A percentile compares a stretch with the other conserved stretches of the same genome.
phyloP scores from a whole-genome alignment of 2,888 invertebrate genomes.

The Amiota minor region DNA sequence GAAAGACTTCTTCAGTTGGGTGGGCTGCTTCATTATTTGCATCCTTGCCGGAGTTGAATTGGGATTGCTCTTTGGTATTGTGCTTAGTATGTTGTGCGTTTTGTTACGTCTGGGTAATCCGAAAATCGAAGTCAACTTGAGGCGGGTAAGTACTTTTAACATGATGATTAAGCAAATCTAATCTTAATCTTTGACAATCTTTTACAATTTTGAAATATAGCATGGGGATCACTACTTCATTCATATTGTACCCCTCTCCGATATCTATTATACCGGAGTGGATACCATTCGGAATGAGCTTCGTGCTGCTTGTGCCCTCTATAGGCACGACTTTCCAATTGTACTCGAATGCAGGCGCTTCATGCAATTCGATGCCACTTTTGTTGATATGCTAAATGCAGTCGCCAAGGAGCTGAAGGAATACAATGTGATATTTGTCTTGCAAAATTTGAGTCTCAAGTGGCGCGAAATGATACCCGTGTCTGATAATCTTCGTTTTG shows the following conservation, averaged over 20 bases:
- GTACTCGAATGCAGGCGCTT: conserved; percentile 80
- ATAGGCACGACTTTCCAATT: conserved; percentile 75
- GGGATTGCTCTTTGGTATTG: conserved; percentile 84
- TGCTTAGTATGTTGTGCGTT: conserved; percentile 78
- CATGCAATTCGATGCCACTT: conserved; percentile 80
- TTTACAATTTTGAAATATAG: conserved; percentile 66
- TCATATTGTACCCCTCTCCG: conserved; percentile 78
- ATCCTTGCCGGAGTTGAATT: conserved; percentile 83
- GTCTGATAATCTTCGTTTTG: conserved; percentile 55
- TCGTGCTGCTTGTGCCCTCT: conserved; percentile 74
- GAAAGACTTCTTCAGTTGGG: conserved; percentile 79
- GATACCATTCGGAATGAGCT: conserved; percentile 79
- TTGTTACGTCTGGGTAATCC: conserved; percentile 82
- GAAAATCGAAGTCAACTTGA: conserved; percentile 59
- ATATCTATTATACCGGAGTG: conserved; percentile 82
- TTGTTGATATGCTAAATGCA: conserved; percentile 78
- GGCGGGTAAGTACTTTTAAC: conserved; percentile 54
- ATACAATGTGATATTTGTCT: conserved; percentile 75
- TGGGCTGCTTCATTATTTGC: conserved; percentile 81
- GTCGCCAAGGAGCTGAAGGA: conserved; percentile 76
- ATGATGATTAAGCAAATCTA: too few species aligned
- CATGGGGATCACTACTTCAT: conserved; percentile 75
- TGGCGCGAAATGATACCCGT: conserved; percentile 56
- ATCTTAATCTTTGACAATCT: background rate
- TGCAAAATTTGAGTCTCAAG: conserved; percentile 61